Evolutionary conservation across 2,113 vertebrate genomes (phyloP).

Genomic region (Paramormyrops kingsleyae): DNA sequence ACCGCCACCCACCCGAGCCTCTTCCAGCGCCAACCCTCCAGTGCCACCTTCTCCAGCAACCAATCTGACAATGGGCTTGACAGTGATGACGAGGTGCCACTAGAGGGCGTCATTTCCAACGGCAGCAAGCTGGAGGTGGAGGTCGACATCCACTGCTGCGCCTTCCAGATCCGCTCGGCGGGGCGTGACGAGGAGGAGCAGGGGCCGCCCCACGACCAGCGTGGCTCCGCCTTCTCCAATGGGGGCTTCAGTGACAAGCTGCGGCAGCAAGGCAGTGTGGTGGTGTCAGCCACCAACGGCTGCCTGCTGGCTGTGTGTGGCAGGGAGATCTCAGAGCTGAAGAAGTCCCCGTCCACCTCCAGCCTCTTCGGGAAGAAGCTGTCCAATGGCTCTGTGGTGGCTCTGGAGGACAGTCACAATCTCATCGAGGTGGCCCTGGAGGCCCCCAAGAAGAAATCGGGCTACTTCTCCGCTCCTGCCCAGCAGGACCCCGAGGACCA

Average conservation of each 20-base stretch:
- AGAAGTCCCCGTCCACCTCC: slow-evolving; percentile 82
- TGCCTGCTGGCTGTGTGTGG: slow-evolving; percentile 65
- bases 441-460: slow-evolving; percentile 89
- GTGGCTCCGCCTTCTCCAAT: slow-evolving; percentile 52
- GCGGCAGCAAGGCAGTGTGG: slow-evolving; percentile 79
- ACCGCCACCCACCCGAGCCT: slow-evolving; percentile 47
- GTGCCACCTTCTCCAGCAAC: slow-evolving; percentile 85
- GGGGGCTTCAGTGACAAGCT: slow-evolving; percentile 57
- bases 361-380: slow-evolving; percentile 89
- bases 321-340: slow-evolving; percentile 76
- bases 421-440: slow-evolving; percentile 91
- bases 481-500: slow-evolving; percentile 92
- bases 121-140: slow-evolving; percentile 94
- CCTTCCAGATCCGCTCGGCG: slow-evolving; percentile 62
- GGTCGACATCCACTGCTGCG: slow-evolving; percentile 92
- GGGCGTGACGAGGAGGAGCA: slow-evolving; percentile 45
- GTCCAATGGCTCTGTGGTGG: slow-evolving; percentile 89
- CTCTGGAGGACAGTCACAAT: slow-evolving; percentile 86
- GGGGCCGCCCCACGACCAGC: slow-evolving; percentile 41
- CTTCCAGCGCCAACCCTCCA: slow-evolving; percentile 88
- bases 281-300: slow-evolving; percentile 68
- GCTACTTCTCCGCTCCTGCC: slow-evolving; percentile 88
- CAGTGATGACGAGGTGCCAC: slow-evolving; percentile 85
- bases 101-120: slow-evolving; percentile 84
- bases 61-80: slow-evolving; percentile 93